Conservation (phyloP, 2,113 vertebrate species). For the Ursus arctos region DNA sequence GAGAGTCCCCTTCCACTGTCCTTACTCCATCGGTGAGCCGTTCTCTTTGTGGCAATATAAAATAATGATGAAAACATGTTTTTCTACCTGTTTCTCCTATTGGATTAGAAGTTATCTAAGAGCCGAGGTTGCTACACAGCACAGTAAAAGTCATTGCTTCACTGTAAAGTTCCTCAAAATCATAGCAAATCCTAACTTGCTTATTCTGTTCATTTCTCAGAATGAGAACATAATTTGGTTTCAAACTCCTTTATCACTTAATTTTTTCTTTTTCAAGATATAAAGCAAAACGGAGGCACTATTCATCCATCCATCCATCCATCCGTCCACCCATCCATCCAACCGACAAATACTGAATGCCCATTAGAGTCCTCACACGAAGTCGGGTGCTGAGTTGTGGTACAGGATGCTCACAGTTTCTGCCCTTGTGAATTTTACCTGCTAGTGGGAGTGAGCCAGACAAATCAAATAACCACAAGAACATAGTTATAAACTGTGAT, state of each 20-base stretch:
- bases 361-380: neutral
- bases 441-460: neutral
- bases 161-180: neutral
- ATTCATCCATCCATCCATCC: neutral
- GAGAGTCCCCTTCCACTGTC: neutral
- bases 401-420: neutral
- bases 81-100: neutral
- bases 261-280: constrained; percentile 2
- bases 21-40: neutral
- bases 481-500: neutral
- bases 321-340: neutral
- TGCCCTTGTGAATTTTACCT: neutral
- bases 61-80: neutral
- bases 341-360: neutral
- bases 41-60: neutral
- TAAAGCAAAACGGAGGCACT: neutral
- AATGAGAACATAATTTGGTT: constrained; percentile 31
- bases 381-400: neutral
- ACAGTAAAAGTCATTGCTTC: neutral
- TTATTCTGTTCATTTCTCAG: neutral
- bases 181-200: neutral
- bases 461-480: neutral
- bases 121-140: neutral
- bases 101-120: neutral
- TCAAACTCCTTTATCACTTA: neutral